Conservation (phyloP, 2,888 invertebrate species). For the Leistus spinibarbis region DNA sequence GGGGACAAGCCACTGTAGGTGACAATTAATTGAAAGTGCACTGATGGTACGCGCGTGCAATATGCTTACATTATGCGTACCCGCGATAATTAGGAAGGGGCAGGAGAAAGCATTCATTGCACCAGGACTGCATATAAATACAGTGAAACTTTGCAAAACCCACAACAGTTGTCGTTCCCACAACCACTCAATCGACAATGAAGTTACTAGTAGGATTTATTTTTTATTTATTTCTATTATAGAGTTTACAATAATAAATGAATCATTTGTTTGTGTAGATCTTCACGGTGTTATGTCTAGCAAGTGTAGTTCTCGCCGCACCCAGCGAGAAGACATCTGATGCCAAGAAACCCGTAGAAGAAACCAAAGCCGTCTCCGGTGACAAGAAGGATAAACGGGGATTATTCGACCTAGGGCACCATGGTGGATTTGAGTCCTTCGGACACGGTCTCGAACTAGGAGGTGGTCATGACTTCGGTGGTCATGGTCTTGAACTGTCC, state of each 20-base stretch:
- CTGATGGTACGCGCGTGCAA: not conserved
- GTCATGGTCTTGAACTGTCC: constrained; percentile 42
- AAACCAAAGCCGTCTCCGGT: too few relatives aligned
- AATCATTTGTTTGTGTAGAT: constrained; percentile 48
- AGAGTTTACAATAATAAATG: not conserved
- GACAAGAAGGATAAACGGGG: constrained; percentile 52
- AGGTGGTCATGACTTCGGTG: constrained; percentile 42
- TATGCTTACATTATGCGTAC: constrained; percentile 19
- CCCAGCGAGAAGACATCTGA: constrained; percentile 44
- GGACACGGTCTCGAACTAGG: constrained; percentile 42
- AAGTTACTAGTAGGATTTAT: constrained; percentile 51
- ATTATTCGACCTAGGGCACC: constrained; percentile 50
- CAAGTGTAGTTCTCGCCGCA: constrained; percentile 53
- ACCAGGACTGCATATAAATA: constrained; percentile 40
- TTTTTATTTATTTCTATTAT: not conserved
- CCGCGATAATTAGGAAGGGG: constrained; percentile 41
- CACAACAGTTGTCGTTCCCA: constrained; percentile 51
- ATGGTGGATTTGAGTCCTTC: constrained; percentile 43
- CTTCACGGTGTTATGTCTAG: constrained; percentile 51
- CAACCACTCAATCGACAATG: constrained; percentile 47
- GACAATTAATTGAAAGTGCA: not conserved
- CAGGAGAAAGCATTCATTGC: constrained; percentile 47
- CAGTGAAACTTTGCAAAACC: constrained; percentile 46
- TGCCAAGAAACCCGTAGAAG: constrained; percentile 49
- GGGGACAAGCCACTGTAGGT: not conserved